phyloP scores from a whole-genome alignment of 2,797 vertebrate species.

The Taeniopygia guttata region DNA sequence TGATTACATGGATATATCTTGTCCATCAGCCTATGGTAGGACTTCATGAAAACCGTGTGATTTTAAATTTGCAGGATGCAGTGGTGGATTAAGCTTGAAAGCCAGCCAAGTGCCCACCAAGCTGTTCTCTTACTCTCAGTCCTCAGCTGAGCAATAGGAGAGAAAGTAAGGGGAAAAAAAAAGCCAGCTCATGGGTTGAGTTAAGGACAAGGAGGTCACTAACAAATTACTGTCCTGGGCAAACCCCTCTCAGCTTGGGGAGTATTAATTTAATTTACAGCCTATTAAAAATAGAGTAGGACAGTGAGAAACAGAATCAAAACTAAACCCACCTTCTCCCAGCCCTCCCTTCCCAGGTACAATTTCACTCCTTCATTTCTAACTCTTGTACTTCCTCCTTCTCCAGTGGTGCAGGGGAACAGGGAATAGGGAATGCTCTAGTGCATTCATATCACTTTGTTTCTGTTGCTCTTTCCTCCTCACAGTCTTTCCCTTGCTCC shows the following conservation, averaged over 20 bases:
- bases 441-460: neutral
- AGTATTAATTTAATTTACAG: neutral
- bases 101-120: neutral
- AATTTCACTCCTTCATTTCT: neutral
- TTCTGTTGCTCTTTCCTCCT: neutral
- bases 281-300: neutral
- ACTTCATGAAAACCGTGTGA: neutral
- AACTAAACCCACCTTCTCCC: neutral
- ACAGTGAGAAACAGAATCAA: neutral
- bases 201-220: neutral
- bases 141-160: neutral
- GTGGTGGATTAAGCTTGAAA: neutral
- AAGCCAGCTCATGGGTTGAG: neutral
- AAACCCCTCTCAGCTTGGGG: neutral
- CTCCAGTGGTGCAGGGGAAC: accelerated
- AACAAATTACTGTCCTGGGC: neutral
- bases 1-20: neutral
- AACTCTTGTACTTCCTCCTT: neutral
- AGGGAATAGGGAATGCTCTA: neutral
- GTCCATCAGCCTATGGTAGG: neutral
- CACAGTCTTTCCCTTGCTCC: neutral
- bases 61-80: neutral
- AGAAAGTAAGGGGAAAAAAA: neutral
- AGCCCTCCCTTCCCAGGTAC: neutral
- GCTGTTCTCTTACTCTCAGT: neutral